Conservation (phyloP, 1,140 invertebrate species). For the Lerema accius region DNA sequence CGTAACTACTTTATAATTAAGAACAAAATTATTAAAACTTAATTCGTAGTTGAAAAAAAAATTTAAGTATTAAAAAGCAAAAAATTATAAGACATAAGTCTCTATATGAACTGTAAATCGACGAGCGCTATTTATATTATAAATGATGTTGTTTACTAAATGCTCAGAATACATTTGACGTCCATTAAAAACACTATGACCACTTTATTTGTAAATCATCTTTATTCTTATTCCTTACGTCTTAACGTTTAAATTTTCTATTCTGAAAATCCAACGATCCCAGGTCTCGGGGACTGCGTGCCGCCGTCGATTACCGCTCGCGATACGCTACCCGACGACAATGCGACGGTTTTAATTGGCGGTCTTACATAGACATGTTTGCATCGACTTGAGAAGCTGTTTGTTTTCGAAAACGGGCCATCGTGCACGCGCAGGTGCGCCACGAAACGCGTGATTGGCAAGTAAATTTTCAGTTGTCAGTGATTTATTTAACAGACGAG, state of each 20-base stretch:
- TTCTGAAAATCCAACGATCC: constrained; percentile 2
- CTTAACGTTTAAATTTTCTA: constrained; percentile 1
- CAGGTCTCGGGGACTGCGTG: constrained; percentile 28
- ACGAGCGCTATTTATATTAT: too few relatives aligned
- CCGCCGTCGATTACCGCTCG: constrained; percentile 46
- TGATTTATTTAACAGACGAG: constrained; percentile 41
- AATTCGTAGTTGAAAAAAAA: too few relatives aligned
- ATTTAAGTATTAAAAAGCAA: too few relatives aligned
- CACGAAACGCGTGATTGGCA: constrained; percentile 46
- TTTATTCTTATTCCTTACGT: neutral
- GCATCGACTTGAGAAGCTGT: constrained; percentile 41
- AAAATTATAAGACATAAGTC: too few relatives aligned
- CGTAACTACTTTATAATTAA: too few relatives aligned
- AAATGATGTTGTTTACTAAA: too few relatives aligned
- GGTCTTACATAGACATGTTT: constrained; percentile 58
- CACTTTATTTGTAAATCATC: too few relatives aligned
- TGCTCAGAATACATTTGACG: too few relatives aligned
- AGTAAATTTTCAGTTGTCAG: constrained; percentile 50
- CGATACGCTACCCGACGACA: constrained; percentile 59
- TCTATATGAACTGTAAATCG: too few relatives aligned
- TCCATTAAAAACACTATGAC: too few relatives aligned
- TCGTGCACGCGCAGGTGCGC: constrained; percentile 49
- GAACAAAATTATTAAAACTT: too few relatives aligned
- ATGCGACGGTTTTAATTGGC: constrained; percentile 70
- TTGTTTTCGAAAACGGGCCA: constrained; percentile 50